Evolutionary conservation across 2,797 vertebrate genomes (phyloP), one percentile per base, ranked within the genome.

Genomic region (Crenuchus spilurus): DNA sequence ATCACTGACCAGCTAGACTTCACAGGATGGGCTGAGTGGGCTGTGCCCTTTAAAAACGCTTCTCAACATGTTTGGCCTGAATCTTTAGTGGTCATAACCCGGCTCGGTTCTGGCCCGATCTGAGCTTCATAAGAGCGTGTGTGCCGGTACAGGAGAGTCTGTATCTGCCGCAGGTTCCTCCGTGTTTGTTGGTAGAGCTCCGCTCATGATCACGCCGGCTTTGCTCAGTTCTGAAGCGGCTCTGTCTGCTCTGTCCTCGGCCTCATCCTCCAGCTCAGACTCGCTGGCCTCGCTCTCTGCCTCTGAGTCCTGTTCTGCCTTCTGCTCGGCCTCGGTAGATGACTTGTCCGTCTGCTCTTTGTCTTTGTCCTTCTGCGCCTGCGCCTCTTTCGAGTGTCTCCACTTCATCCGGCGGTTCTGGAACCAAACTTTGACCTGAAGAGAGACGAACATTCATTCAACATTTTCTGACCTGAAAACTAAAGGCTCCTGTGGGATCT

Each of bases 381-480:
- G 97, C 0, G 97, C 97, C 85, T 99, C 97, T 79, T 99, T 98
- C 61, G 97, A 99, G 82, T 99, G 97, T 69, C 97, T 90, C 97
- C 97, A 99, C 84, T 98, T 98, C 96, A 97, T 97, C 75, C 96
- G 89, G 16, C 96, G 85, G 91, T 98, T 98, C 88, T 98, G 96
- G 84, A 98, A 97, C 96, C 96, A 98, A n/a, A 98, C 96, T 72
- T 98, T 98, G 7, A 98, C 96, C 96, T 98, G 84, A 1, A 64
- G 63, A 54, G 16, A 33, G 26, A 33, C 8, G 28, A 18, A 58
- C 14, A 6, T n/a, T n/a, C n/a, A n/a, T n/a, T n/a, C n/a, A n/a
- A n/a, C n/a, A n/a, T n/a, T n/a, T n/a, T n/a, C n/a, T n/a, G n/a
- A n/a, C n/a, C n/a, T n/a, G n/a, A n/a, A n/a, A n/a, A n/a, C n/a